Evolutionary conservation across 1,140 invertebrate species (phyloP).

Genomic region (Calephelis virginiensis): DNA sequence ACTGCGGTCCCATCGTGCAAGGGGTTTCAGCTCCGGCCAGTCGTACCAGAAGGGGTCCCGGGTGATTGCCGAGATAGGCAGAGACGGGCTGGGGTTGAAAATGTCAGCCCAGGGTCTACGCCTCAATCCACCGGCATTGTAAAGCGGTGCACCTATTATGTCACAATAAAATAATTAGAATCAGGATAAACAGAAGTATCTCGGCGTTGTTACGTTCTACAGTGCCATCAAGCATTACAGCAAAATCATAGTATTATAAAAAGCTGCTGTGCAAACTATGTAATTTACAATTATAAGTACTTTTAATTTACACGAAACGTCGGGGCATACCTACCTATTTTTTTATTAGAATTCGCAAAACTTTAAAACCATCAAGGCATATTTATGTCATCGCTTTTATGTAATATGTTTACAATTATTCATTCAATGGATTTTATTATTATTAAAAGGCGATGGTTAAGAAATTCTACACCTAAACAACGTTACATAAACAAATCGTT

Average conservation of each 20-base stretch:
- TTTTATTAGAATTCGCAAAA: too few relatives aligned
- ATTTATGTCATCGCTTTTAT: too few relatives aligned
- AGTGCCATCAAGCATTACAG: conserved; percentile 41
- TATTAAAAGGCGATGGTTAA: too few relatives aligned
- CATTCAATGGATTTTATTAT: too few relatives aligned
- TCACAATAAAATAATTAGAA: conserved; percentile 58
- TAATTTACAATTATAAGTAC: not conserved
- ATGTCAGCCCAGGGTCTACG: conserved; percentile 86
- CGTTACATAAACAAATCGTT: too few relatives aligned
- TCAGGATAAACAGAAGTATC: conserved; percentile 48
- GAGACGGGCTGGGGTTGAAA: conserved; percentile 86
- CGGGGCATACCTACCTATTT: not conserved
- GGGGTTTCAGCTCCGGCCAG: conserved; percentile 87
- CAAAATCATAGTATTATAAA: conserved; percentile 26
- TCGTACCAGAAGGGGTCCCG: conserved; percentile 92
- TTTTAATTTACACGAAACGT: not conserved
- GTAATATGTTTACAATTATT: too few relatives aligned
- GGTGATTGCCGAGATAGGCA: conserved; percentile 87
- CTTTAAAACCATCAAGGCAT: too few relatives aligned
- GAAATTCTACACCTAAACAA: too few relatives aligned
- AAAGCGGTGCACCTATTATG: conserved; percentile 83
- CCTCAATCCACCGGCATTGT: conserved; percentile 80
- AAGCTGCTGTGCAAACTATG: conserved; percentile 21
- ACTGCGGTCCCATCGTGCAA: conserved; percentile 81
- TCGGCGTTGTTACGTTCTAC: conserved; percentile 44